Evolutionary conservation across 2,888 invertebrate genomes (phyloP), one percentile per base, ranked within the genome.

Genomic region (Drosophila incognita): DNA sequence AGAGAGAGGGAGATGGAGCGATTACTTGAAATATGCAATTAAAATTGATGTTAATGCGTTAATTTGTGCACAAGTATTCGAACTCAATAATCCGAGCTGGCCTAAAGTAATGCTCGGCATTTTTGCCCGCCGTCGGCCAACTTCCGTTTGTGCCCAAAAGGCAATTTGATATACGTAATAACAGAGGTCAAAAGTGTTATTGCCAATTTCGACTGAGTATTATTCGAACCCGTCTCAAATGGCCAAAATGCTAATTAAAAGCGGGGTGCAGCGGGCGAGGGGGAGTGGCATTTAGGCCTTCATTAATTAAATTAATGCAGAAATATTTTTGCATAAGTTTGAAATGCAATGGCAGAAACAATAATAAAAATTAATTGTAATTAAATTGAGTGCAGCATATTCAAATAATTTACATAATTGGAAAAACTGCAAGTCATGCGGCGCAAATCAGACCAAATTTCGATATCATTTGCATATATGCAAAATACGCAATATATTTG

Each of bases 241-340:
- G 8, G 8, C 46, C 46, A 24, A 46, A 46, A 8, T 24, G 21
- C 24, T 8, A 15, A 46, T 24, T 15, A 15, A 24, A 21, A 24
- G 13, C 0, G 15, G 15, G 8, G 8, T 2, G 21, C 4, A 4
- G 4, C 21, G 24, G 1, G 2, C 0, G 2, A 4, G 2, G 6
- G 21, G 13, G 13, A 4, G 21, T 46, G 24, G 21, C 21, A 15
- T 46, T 46, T 24, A 0, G 24, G 24, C 15, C 24, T 24, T 15
- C 8, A 4, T 8, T 27, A 27, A 27, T 27, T 27, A 8, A 15
- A 46, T 46, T 2, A 46, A 24, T 46, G 15, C 24, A 46, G 4
- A 24, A 46, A 24, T 24, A 24, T 24, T 21, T 42, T 42, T 42
- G 13, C 46, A 46, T 24, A 21, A 46, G 7, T 15, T 15, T 15